Conservation (phyloP, 2,888 invertebrate species). For the Drosophila eohydei region DNA sequence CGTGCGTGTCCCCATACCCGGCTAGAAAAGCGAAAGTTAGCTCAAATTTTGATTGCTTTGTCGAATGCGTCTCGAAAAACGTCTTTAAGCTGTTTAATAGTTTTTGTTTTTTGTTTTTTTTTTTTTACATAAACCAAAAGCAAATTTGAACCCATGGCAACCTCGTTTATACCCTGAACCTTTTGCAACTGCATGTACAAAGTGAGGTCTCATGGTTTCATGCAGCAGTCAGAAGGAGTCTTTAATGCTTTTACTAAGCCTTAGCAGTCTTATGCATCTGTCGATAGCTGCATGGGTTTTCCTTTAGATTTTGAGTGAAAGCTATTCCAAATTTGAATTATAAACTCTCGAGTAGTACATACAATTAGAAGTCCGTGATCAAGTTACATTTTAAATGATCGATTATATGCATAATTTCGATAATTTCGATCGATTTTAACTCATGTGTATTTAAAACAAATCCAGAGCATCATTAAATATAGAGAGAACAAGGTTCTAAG, state of each 20-base stretch:
- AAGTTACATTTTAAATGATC: background rate
- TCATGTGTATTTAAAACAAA: too few species aligned
- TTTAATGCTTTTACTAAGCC: too few species aligned
- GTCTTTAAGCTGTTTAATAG: conserved; percentile 47
- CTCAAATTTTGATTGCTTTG: conserved; percentile 43
- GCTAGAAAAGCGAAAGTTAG: conserved; percentile 70
- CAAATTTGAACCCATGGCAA: conserved; percentile 45
- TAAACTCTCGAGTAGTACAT: background rate
- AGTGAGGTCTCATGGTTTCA: background rate
- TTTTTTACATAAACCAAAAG: conserved; percentile 34
- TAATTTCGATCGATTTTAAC: background rate
- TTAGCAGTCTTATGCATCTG: too few species aligned
- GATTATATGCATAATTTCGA: background rate
- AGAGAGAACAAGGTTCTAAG: background rate
- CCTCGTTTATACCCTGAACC: conserved; percentile 6
- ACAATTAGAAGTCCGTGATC: background rate
- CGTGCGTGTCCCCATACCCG: conserved; percentile 29
- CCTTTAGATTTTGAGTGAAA: background rate
- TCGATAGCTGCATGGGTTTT: background rate
- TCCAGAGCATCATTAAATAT: background rate
- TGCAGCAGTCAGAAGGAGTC: background rate
- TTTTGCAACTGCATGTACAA: background rate
- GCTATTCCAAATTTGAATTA: background rate
- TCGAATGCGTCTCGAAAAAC: conserved; percentile 30
- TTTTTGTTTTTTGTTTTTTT: conserved; percentile 7